Conservation (phyloP, 2,888 invertebrate genomes). For the Zele albiditarsus region DNA sequence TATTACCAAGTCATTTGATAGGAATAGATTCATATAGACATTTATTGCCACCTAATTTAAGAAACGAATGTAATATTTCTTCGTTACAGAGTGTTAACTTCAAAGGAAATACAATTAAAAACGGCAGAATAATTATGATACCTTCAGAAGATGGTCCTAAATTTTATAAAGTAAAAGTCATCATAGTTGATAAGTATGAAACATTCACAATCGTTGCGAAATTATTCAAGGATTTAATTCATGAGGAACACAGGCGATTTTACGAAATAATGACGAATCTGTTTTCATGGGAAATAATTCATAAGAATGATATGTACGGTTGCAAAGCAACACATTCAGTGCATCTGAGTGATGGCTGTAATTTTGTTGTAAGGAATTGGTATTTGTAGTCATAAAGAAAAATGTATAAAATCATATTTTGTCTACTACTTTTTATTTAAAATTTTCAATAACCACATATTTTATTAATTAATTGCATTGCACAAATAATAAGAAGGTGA, state of each 20-base stretch:
- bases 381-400: neutral
- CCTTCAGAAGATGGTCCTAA: constrained; percentile 31
- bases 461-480: too few species aligned
- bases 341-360: constrained; percentile 26
- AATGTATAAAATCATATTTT: too few species aligned
- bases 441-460: too few species aligned
- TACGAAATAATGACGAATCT: neutral
- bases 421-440: too few species aligned
- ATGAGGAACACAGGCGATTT: neutral
- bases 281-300: neutral
- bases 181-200: neutral
- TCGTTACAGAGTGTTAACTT: constrained; percentile 4
- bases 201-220: neutral
- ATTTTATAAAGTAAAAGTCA: constrained; percentile 17
- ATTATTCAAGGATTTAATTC: neutral
- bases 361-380: constrained; percentile 22
- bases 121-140: constrained; percentile 25
- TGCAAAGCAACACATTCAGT: constrained; percentile 22
- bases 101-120: constrained; percentile 15
- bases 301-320: constrained; percentile 10
- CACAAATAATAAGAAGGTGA: too few species aligned
- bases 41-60: neutral
- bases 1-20: neutral
- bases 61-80: neutral
- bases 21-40: neutral